These are phyloP conservation scores for Brachionus paranguensis DNA, from an alignment of 1,140 invertebrate genomes.

Conservation along the genomic window DNA sequence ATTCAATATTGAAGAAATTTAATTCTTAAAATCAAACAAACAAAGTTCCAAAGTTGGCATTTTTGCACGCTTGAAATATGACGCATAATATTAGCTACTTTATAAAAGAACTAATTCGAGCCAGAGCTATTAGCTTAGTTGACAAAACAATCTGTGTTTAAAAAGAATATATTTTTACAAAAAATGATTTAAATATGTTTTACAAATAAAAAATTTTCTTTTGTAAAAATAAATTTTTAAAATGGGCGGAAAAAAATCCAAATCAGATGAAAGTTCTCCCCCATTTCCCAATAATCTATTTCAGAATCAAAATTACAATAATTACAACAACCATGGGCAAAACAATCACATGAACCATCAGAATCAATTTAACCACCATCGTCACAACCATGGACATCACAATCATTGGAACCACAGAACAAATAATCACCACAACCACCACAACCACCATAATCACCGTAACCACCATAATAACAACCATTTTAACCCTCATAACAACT, in stretches of 20 bases:
- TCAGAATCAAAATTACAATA: neutral
- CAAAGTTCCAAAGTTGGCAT: neutral
- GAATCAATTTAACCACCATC: neutral
- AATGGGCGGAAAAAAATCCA: constrained; percentile 12
- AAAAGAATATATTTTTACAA: neutral
- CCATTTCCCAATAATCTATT: neutral
- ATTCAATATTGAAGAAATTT: neutral
- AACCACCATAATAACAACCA: neutral
- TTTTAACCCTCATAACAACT: neutral
- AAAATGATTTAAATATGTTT: neutral
- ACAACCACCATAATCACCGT: neutral
- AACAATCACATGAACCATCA: neutral
- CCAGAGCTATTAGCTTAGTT: neutral
- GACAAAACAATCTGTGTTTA: neutral
- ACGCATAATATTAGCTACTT: neutral
- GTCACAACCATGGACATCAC: neutral
- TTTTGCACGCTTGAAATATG: neutral
- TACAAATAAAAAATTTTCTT: neutral
- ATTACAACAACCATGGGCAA: neutral
- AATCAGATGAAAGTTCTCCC: neutral
- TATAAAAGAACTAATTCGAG: neutral
- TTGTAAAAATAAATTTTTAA: neutral
- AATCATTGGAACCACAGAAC: neutral
- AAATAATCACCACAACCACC: neutral
- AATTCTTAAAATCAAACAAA: neutral